These are phyloP conservation scores for Syritta pipiens DNA, from an alignment of 2,888 invertebrate species.

Conservation along the genomic window DNA sequence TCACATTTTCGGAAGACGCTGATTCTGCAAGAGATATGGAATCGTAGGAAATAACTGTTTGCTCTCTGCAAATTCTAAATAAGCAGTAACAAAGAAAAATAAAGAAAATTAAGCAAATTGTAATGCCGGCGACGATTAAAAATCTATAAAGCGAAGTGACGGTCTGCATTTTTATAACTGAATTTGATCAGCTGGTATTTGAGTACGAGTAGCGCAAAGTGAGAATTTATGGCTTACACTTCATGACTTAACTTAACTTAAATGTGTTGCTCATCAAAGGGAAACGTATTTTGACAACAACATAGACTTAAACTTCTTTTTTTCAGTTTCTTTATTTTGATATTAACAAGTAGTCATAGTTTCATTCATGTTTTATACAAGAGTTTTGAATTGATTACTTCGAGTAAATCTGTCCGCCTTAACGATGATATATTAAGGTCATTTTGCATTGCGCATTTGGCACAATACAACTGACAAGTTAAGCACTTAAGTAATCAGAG, in stretches of 20 bases:
- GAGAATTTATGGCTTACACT: not conserved
- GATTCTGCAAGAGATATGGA: constrained; percentile 58
- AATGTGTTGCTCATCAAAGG: no score
- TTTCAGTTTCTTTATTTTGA: no score
- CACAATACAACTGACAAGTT: no score
- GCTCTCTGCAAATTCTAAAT: constrained; percentile 28
- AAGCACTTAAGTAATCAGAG: no score
- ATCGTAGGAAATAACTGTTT: constrained; percentile 28
- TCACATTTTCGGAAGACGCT: constrained; percentile 18
- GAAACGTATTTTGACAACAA: no score
- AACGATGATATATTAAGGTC: no score
- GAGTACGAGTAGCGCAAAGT: not conserved
- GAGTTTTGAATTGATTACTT: no score
- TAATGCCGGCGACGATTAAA: constrained; percentile 14
- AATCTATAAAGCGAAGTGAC: constrained; percentile 14
- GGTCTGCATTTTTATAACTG: constrained; percentile 40
- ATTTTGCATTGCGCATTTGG: no score
- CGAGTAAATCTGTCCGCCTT: no score
- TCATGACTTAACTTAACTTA: not conserved
- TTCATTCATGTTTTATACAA: no score
- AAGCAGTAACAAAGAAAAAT: constrained; percentile 25
- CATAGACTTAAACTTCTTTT: no score
- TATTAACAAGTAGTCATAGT: no score
- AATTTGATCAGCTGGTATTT: not conserved
- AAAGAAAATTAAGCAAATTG: constrained; percentile 26